Base-by-base conservation (phyloP, 2,113 vertebrate species). In the Chloropsis hardwickii region DNA sequence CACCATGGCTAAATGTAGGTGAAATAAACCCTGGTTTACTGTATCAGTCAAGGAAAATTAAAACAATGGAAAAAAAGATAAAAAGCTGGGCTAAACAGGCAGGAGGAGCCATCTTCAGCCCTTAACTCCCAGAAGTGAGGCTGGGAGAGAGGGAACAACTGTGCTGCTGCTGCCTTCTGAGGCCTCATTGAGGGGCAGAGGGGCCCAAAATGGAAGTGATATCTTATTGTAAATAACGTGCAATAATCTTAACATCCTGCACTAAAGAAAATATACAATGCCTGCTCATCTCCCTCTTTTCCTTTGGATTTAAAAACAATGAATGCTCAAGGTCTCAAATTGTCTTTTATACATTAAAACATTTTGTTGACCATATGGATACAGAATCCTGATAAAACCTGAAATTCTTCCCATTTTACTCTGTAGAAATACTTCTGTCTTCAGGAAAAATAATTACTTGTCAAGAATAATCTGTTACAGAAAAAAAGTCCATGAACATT, bases 361-460 rank as follows among this genome's bases (percentile, higher is more conserved):
- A 61, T 78, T 81, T 54, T 88, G 78, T 47, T 9, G 7, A 71
- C 78, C 81, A 82, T 42, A 94, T 24, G 39, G 78, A 42, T 58
- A 81, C 21, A 85, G 70, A 88, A 95, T 67, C 44, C 65, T 71
- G 81, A 45, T 16, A 84, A 74, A 95, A 87, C 24, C 78, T 67
- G 48, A 90, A 87, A 71, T 62, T 39, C 66, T 79, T 85, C 74
- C 57, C 70, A 88, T 88, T 93, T 87, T 40, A 50, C 39, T 74
- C 47, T 71, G 53, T 37, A 81, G n/a, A 91, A 93, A 25, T 57
- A 66, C 25, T 73, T 21, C 47, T 64, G 83, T 81, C 42, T 78
- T 70, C 56, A 90, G 42, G 42, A 94, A 79, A 94, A 90, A 40
- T 45, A 87, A 93, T 78, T 70, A 81, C 51, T 87, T 89, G 81